phyloP scores from a whole-genome alignment of 2,888 invertebrate species.

The Oeneis ivallda region DNA sequence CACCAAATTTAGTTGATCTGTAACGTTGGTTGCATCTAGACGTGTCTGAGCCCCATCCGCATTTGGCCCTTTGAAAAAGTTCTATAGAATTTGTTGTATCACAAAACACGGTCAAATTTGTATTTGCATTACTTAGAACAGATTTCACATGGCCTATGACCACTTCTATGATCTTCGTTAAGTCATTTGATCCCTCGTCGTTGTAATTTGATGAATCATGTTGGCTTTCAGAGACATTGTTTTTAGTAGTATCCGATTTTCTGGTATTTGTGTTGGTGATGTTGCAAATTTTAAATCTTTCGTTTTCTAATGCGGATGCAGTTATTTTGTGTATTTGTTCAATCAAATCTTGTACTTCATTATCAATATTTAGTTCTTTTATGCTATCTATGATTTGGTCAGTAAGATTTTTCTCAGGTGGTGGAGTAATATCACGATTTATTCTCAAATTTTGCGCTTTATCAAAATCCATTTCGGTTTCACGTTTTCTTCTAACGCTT shows the following conservation, averaged over 20 bases:
- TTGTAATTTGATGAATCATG: neutral
- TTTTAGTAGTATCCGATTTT: neutral
- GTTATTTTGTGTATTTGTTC: constrained; percentile 54
- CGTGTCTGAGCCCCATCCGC: constrained; percentile 31
- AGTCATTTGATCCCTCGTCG: constrained; percentile 42
- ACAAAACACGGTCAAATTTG: constrained; percentile 58
- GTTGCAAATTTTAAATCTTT: constrained; percentile 58
- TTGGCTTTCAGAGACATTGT: neutral
- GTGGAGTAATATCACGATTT: constrained; percentile 65
- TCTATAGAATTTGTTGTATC: constrained; percentile 46
- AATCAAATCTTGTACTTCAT: constrained; percentile 52
- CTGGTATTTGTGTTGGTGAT: constrained; percentile 29
- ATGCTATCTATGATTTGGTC: constrained; percentile 38
- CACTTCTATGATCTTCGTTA: constrained; percentile 49
- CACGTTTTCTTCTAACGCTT: constrained; percentile 51
- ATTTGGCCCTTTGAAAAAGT: constrained; percentile 47
- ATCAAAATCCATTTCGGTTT: constrained; percentile 39
- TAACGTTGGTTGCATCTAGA: constrained; percentile 43
- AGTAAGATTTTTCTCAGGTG: constrained; percentile 45
- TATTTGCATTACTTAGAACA: constrained; percentile 49
- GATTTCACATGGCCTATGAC: constrained; percentile 49
- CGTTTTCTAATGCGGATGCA: constrained; percentile 51
- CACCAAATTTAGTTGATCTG: constrained; percentile 52
- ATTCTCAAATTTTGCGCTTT: constrained; percentile 53
- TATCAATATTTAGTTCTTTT: constrained; percentile 51